Evolutionary conservation across 2,113 vertebrate genomes (phyloP).

Genomic region (Notechis scutatus): DNA sequence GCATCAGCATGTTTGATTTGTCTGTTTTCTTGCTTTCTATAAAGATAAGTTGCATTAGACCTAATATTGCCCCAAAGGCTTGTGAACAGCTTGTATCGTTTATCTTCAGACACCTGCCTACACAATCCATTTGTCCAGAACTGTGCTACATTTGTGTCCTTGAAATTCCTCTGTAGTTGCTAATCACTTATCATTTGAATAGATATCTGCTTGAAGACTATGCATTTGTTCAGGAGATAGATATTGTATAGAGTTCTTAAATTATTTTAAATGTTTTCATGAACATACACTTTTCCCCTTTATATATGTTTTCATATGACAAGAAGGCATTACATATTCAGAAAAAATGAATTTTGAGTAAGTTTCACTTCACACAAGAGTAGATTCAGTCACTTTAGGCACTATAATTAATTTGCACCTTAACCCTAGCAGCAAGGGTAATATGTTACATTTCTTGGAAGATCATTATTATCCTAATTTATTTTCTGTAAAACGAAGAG

Average conservation of each 20-base stretch:
- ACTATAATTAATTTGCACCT: background rate
- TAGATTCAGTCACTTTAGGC: background rate
- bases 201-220: constrained; percentile 27
- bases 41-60: constrained; percentile 31
- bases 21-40: constrained; percentile 19
- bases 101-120: constrained; percentile 41
- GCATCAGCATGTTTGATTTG: background rate
- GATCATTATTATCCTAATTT: background rate
- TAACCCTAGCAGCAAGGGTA: background rate
- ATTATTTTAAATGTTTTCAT: background rate
- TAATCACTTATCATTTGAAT: constrained; percentile 39
- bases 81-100: constrained; percentile 41
- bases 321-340: background rate
- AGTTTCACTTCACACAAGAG: background rate
- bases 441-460: background rate
- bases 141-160: constrained; percentile 33
- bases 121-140: constrained; percentile 4
- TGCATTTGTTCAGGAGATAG: constrained; percentile 16
- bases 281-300: background rate
- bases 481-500: background rate
- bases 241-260: background rate
- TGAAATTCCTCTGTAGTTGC: constrained; percentile 42
- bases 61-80: constrained; percentile 31
- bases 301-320: background rate
- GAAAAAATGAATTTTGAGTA: background rate